Conservation (phyloP, 2,797 vertebrate genomes). For the Schizopygopsis pylzovi region DNA sequence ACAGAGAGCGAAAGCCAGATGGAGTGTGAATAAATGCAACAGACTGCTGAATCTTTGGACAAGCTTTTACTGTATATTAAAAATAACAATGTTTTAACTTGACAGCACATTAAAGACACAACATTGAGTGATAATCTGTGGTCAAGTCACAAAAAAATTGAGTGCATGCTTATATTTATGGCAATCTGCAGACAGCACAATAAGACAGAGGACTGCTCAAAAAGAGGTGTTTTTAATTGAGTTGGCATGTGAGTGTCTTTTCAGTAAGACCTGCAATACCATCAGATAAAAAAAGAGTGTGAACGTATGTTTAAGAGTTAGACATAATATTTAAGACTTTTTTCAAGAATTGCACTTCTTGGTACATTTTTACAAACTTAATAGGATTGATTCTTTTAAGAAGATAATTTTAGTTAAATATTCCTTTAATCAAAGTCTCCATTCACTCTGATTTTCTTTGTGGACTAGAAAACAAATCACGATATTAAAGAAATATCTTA, state of each 20-base stretch:
- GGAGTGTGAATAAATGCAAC: background rate
- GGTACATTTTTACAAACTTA: background rate
- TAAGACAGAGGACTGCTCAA: background rate
- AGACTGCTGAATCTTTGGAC: background rate
- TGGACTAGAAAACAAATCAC: background rate
- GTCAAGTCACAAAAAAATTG: background rate
- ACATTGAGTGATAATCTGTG: too few relatives aligned
- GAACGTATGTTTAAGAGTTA: background rate
- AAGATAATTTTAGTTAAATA: background rate
- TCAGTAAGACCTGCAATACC: background rate
- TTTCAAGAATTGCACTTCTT: background rate
- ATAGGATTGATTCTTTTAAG: background rate
- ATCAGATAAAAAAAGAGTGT: background rate
- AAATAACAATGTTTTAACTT: background rate
- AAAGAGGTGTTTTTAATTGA: background rate
- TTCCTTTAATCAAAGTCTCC: background rate
- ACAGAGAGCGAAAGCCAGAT: background rate
- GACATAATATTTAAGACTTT: background rate
- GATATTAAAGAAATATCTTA: background rate
- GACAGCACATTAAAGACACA: background rate
- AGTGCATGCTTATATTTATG: background rate
- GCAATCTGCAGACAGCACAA: background rate
- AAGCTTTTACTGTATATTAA: background rate
- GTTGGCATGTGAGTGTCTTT: background rate
- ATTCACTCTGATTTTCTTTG: background rate